Evolutionary conservation across 2,888 invertebrate species (phyloP).

Genomic region (Acronicta psi): DNA sequence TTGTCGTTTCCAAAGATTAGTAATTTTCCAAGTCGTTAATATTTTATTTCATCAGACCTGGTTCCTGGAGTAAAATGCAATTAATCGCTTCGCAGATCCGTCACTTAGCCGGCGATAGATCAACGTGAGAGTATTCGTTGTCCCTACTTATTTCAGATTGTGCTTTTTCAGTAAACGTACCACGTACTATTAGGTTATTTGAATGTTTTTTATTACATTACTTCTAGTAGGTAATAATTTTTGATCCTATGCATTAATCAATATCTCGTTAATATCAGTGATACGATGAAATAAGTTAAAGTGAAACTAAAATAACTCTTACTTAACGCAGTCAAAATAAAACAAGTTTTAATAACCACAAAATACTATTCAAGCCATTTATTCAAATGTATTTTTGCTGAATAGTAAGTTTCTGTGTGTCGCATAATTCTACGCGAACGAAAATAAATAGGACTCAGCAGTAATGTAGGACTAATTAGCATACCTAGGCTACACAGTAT

Average conservation of each 20-base stretch:
- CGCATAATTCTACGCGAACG: conserved; percentile 33
- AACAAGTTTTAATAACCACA: conserved; percentile 9
- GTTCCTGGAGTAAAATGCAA: conserved; percentile 45
- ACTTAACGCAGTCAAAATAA: neutral
- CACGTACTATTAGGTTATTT: no score
- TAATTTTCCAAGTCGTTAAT: conserved; percentile 54
- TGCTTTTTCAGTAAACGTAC: conserved; percentile 12
- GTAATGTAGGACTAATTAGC: conserved; percentile 49
- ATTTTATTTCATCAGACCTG: conserved; percentile 52
- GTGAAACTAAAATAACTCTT: neutral
- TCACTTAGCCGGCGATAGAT: conserved; percentile 53
- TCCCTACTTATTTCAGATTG: conserved; percentile 43
- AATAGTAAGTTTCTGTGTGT: conserved; percentile 30
- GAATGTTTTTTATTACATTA: no score
- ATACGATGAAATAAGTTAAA: no score
- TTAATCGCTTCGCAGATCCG: conserved; percentile 37
- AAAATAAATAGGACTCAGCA: conserved; percentile 40
- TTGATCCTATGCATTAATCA: no score
- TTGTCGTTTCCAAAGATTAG: conserved; percentile 36
- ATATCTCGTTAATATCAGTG: no score
- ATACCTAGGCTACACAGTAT: conserved; percentile 29
- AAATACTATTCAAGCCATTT: conserved; percentile 13
- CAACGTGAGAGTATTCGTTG: conserved; percentile 52
- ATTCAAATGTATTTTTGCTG: conserved; percentile 33
- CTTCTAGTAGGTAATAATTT: no score